These are phyloP conservation scores for Notolepis coatsorum DNA, from an alignment of 2,797 vertebrate genomes.

Conservation along the genomic window DNA sequence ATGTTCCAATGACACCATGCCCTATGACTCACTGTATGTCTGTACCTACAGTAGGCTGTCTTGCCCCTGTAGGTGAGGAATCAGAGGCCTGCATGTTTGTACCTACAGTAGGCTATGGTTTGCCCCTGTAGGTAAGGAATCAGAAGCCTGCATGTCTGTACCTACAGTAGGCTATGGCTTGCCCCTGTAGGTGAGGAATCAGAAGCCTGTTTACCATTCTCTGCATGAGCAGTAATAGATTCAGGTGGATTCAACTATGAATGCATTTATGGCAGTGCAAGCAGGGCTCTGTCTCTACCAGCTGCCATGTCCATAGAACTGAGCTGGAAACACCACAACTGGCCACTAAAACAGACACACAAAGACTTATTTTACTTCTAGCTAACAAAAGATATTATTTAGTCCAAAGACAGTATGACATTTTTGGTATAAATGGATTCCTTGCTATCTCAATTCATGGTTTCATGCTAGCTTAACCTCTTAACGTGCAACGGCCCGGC, in stretches of 20 bases:
- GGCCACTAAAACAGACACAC: not conserved
- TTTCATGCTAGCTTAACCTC: too few relatives aligned
- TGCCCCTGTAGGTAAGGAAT: constrained; percentile 19
- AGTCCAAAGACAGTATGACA: too few relatives aligned
- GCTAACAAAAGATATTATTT: too few relatives aligned
- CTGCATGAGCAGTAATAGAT: constrained; percentile 50
- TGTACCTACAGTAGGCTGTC: too few relatives aligned
- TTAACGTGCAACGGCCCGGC: too few relatives aligned
- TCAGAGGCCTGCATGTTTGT: constrained; percentile 38
- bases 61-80: constrained; percentile 18
- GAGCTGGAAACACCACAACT: not conserved
- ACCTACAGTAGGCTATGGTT: too few relatives aligned
- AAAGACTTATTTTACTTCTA: too few relatives aligned
- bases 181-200: constrained; percentile 22
- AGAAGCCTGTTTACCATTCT: constrained; percentile 42
- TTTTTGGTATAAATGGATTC: too few relatives aligned
- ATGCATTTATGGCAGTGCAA: constrained; percentile 43
- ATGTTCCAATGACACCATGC: too few relatives aligned
- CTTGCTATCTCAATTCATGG: too few relatives aligned
- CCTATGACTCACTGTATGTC: too few relatives aligned
- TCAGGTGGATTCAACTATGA: constrained; percentile 49
- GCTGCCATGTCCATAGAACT: constrained; percentile 24
- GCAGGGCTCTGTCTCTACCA: constrained; percentile 25
- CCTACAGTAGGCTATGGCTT: too few relatives aligned
- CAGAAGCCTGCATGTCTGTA: constrained; percentile 37